Percentiles rank a stretch among this genome's conserved stretches.
phyloP scores from a whole-genome alignment of 2,797 vertebrate species.

The Muscicapa comitata region DNA sequence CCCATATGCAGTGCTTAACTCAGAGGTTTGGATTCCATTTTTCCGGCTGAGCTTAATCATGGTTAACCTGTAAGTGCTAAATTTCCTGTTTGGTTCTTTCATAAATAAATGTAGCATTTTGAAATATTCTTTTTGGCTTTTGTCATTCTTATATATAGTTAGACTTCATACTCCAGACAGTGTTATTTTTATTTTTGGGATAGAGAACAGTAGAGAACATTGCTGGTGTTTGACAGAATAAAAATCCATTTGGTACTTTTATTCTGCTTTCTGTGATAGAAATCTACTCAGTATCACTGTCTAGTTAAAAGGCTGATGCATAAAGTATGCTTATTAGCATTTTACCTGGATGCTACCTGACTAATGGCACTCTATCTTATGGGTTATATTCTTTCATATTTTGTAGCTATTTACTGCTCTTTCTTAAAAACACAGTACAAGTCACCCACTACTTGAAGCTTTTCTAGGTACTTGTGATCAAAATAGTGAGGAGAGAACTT shows the following conservation, averaged over 20 bases:
- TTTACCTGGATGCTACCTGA: neutral
- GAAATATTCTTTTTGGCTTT: neutral
- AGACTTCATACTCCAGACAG: neutral
- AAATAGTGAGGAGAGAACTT: neutral
- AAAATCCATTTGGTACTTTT: neutral
- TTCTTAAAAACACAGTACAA: neutral
- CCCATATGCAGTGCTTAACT: neutral
- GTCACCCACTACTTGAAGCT: neutral
- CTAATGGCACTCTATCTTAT: neutral
- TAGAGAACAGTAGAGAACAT: neutral
- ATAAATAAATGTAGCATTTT: neutral
- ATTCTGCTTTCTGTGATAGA: neutral
- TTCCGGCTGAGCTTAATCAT: neutral
- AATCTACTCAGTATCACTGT: neutral
- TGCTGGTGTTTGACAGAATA: neutral
- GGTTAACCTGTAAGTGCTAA: neutral
- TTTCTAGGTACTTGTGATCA: neutral
- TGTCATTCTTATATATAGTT: neutral
- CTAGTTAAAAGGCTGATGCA: neutral
- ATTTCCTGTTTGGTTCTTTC: neutral
- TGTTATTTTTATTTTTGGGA: neutral
- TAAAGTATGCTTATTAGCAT: neutral
- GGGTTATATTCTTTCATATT: neutral
- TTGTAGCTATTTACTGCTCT: neutral
- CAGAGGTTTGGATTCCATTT: neutral